A percentile compares a stretch with the other conserved stretches of the same genome.
Conservation (phyloP, 2,797 vertebrate species). For the Hapalemur alaotrensis region DNA sequence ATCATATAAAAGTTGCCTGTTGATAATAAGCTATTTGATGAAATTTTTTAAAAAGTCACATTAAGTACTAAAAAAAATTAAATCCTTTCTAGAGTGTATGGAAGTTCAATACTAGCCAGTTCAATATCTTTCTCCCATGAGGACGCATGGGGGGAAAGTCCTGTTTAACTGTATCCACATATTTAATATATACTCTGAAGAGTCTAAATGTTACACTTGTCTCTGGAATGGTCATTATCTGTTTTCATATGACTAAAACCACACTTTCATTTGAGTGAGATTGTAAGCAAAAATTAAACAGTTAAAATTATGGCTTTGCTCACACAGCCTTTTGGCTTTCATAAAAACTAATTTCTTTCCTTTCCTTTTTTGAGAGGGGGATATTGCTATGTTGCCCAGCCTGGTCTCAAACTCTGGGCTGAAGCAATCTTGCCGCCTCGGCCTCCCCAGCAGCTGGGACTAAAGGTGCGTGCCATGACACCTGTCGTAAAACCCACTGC, state of each 20-base stretch:
- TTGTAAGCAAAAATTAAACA: conserved; percentile 20
- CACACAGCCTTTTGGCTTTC: conserved; percentile 19
- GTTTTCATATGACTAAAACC: conserved; percentile 32
- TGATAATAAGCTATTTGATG: conserved; percentile 7
- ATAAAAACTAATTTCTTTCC: not conserved
- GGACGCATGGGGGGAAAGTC: not conserved
- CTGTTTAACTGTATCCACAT: not conserved
- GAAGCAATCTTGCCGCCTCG: not conserved
- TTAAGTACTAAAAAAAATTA: not conserved
- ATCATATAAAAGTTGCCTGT: not conserved
- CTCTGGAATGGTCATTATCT: not conserved
- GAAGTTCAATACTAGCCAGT: not conserved
- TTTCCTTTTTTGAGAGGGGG: not conserved
- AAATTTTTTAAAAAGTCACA: not conserved
- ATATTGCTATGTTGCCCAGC: not conserved
- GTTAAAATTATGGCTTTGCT: not conserved
- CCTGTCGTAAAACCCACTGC: not conserved
- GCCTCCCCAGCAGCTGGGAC: not conserved
- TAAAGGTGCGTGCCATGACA: not conserved
- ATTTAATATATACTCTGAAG: not conserved
- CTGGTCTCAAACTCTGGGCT: not conserved
- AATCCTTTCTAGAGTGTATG: not conserved
- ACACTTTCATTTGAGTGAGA: not conserved
- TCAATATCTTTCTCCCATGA: not conserved
- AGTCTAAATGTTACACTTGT: not conserved